phyloP scores from a whole-genome alignment of 2,113 vertebrate genomes.

The Aphyosemion australe region DNA sequence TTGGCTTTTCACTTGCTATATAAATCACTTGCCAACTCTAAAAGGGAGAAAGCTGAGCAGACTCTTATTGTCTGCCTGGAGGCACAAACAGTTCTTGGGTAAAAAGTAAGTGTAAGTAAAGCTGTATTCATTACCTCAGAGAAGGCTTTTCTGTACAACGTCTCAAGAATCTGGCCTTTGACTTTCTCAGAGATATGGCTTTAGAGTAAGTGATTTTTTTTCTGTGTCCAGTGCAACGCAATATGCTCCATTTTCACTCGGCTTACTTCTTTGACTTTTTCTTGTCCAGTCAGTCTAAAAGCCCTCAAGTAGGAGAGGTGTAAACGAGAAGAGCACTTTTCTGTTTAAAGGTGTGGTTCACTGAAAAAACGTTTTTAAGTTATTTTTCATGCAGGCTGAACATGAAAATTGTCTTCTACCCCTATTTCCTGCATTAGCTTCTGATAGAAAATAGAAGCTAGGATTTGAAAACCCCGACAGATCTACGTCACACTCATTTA shows the following conservation, averaged over 20 bases:
- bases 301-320: too few relatives aligned
- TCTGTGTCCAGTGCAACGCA: neutral
- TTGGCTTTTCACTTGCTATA: constrained; percentile 58
- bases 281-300: too few relatives aligned
- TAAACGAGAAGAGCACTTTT: too few relatives aligned
- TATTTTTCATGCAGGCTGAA: too few relatives aligned
- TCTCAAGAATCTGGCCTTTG: constrained; percentile 14
- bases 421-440: too few relatives aligned
- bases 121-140: constrained; percentile 8
- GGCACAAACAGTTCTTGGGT: constrained; percentile 31
- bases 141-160: constrained; percentile 9
- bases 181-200: constrained; percentile 10
- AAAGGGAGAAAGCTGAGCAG: constrained; percentile 26
- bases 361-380: too few relatives aligned
- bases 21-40: constrained; percentile 59
- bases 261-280: neutral
- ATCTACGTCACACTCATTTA: too few relatives aligned
- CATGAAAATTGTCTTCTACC: too few relatives aligned
- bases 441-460: too few relatives aligned
- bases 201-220: constrained; percentile 1
- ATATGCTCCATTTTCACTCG: neutral
- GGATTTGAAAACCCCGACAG: too few relatives aligned
- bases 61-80: constrained; percentile 41
- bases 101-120: constrained; percentile 40
- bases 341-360: too few relatives aligned